Conservation (phyloP, 2,888 invertebrate genomes). For the Lithophane socia region DNA sequence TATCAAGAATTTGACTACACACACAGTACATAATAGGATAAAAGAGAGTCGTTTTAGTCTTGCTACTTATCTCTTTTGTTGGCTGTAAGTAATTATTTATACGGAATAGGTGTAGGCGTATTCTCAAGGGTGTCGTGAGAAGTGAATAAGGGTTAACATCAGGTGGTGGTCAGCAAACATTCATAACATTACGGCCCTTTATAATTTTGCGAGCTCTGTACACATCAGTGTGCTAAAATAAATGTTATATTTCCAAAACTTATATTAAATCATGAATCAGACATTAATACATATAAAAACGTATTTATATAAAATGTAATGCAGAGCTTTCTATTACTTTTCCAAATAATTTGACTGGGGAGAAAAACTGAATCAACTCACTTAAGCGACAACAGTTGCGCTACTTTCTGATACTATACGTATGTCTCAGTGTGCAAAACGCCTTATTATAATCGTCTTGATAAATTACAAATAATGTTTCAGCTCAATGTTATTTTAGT, state of each 20-base stretch:
- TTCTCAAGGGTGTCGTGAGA: constrained; percentile 13
- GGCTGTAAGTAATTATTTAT: background rate
- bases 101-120: background rate
- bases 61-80: background rate
- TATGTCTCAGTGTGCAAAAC: constrained; percentile 7
- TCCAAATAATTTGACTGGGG: too few relatives aligned
- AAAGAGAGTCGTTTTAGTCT: background rate
- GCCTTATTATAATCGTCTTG: constrained; percentile 51
- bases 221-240: background rate
- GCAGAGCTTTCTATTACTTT: background rate
- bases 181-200: constrained; percentile 10
- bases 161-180: constrained; percentile 1
- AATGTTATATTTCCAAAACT: background rate
- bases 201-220: background rate
- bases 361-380: background rate
- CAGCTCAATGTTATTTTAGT: constrained; percentile 46
- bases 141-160: constrained; percentile 31
- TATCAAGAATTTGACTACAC: background rate
- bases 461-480: constrained; percentile 54
- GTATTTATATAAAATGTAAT: background rate
- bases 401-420: background rate
- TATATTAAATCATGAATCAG: too few relatives aligned
- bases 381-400: background rate
- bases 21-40: background rate
- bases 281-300: background rate